Conservation (phyloP, 2,888 invertebrate genomes). For the Sinhomidia bicolor region DNA sequence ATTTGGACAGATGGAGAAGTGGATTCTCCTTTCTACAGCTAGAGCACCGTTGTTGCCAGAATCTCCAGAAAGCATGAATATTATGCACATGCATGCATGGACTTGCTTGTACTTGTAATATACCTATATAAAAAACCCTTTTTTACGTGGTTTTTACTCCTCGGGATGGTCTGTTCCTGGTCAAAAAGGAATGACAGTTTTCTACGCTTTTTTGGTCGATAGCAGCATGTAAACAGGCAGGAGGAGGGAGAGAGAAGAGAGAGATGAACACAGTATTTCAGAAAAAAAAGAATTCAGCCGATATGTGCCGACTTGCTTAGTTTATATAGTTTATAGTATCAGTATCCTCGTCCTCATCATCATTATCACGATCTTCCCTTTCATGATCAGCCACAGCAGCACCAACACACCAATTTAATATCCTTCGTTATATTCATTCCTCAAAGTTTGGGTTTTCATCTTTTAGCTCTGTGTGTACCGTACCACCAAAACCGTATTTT, state of each 20-base stretch:
- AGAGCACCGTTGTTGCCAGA: not conserved
- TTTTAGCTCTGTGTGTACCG: not conserved
- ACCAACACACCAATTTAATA: not conserved
- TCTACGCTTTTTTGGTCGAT: slow-evolving; percentile 65
- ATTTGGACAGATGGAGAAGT: not conserved
- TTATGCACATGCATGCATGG: not conserved
- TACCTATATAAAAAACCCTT: not conserved
- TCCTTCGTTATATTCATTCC: slow-evolving; percentile 37
- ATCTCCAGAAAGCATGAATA: slow-evolving; percentile 4
- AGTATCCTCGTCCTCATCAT: slow-evolving; percentile 64
- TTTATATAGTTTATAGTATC: too few relatives aligned
- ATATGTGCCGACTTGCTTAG: slow-evolving; percentile 58
- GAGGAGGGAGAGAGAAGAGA: not conserved
- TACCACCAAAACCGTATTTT: not conserved
- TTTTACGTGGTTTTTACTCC: not conserved
- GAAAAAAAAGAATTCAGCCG: slow-evolving; percentile 47
- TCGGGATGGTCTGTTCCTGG: slow-evolving; percentile 22
- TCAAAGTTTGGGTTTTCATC: slow-evolving; percentile 53
- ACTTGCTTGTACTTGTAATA: not conserved
- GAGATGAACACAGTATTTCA: slow-evolving; percentile 54
- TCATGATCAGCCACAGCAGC: slow-evolving; percentile 40
- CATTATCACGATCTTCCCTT: slow-evolving; percentile 12
- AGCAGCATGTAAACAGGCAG: not conserved
- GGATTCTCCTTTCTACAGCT: not conserved
- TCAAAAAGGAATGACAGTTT: slow-evolving; percentile 33